phyloP scores from a whole-genome alignment of 37 sponge, comb jelly and placozoan genomes.

The Amphimedon queenslandica region DNA sequence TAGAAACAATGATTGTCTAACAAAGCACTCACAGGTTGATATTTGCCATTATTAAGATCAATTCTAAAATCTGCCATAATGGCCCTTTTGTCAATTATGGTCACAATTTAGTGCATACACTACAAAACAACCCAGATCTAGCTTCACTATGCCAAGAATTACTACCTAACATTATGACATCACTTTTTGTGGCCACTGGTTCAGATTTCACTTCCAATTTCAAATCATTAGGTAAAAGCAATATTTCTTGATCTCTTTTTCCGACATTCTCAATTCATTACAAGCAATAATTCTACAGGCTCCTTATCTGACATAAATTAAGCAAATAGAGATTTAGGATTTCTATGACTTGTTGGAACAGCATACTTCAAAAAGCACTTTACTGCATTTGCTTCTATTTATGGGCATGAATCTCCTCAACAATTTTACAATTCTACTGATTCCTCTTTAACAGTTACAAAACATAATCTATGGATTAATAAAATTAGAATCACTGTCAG shows the following conservation, averaged over 20 bases:
- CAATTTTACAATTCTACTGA: slow-evolving; percentile 2
- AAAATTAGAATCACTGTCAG: neutral
- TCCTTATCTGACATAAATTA: neutral
- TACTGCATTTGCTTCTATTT: neutral
- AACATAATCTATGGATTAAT: neutral
- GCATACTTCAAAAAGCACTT: no score
- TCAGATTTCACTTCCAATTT: no score
- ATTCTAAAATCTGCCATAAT: no score
- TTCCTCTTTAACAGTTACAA: neutral
- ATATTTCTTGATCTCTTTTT: no score
- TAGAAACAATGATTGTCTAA: no score
- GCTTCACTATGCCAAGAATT: neutral
- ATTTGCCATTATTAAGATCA: no score
- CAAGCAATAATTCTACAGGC: no score
- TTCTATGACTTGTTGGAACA: neutral
- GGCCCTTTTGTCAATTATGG: no score
- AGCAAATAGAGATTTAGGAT: neutral
- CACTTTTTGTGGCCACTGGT: no score
- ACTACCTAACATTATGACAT: neutral
- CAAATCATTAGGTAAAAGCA: no score
- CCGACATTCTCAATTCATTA: neutral
- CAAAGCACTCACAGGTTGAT: no score
- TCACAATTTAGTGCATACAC: neutral
- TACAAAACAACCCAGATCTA: neutral
- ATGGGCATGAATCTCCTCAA: neutral